Conservation (phyloP, 2,797 vertebrate genomes). For the Synanceia verrucosa region DNA sequence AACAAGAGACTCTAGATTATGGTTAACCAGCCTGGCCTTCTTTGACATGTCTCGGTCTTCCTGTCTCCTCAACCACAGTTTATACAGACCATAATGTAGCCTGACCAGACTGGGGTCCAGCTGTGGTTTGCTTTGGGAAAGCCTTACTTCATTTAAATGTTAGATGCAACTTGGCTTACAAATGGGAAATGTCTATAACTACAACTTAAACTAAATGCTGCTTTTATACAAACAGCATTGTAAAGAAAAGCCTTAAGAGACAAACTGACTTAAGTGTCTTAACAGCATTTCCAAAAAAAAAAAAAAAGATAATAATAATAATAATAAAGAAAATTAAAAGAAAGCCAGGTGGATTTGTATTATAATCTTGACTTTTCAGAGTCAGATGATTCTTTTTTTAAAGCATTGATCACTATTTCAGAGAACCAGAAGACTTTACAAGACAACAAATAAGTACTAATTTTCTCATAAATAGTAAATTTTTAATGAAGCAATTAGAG, state of each 20-base stretch:
- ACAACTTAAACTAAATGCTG: background rate
- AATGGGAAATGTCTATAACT: background rate
- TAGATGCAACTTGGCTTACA: background rate
- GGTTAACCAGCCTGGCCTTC: slow-evolving; percentile 51
- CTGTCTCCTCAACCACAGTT: slow-evolving; percentile 42
- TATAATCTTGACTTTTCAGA: background rate
- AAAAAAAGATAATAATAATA: no score
- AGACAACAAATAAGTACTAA: background rate
- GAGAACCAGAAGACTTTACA: background rate
- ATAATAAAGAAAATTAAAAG: no score
- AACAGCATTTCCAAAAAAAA: background rate
- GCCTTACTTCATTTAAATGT: background rate
- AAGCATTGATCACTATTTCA: background rate
- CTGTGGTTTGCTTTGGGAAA: slow-evolving; percentile 9
- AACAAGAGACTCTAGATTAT: slow-evolving; percentile 36
- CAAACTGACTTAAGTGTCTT: background rate
- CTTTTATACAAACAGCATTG: background rate
- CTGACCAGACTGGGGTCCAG: slow-evolving; percentile 14
- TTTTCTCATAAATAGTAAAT: background rate
- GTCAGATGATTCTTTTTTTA: background rate
- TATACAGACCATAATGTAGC: slow-evolving; percentile 18
- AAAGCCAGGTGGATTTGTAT: background rate
- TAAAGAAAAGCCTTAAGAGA: background rate
- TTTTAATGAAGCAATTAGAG: background rate
- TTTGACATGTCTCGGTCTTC: slow-evolving; percentile 6